A percentile compares a stretch with the other conserved stretches of the same genome.
These are phyloP conservation scores for Helarctos malayanus DNA, from an alignment of 2,797 vertebrate species.

Conservation along the genomic window DNA sequence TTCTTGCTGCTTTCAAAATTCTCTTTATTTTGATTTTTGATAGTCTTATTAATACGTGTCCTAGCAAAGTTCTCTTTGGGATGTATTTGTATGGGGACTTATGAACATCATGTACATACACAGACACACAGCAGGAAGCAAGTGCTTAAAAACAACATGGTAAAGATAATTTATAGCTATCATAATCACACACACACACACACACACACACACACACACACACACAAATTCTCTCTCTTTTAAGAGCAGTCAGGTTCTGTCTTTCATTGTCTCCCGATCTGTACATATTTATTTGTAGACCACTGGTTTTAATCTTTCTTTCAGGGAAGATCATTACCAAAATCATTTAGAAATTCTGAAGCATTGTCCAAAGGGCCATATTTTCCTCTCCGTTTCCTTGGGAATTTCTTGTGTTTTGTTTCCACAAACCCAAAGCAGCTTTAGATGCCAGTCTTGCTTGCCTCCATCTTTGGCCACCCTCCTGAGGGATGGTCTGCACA, in stretches of 20 bases:
- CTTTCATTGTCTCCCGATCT: not conserved
- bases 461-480: not conserved
- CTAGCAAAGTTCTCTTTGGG: not conserved
- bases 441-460: not conserved
- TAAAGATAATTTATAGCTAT: not conserved
- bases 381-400: not conserved
- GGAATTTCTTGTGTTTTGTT: not conserved
- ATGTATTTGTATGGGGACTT: not conserved
- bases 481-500: not conserved
- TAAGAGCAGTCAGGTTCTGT: not conserved
- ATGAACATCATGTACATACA: not conserved
- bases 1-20: not conserved
- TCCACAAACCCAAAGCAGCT: not conserved
- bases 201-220: not conserved
- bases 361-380: not conserved
- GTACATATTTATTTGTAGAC: not conserved
- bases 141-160: not conserved
- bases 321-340: not conserved
- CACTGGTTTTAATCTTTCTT: not conserved
- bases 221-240: not conserved
- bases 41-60: not conserved
- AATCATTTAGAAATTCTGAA: not conserved
- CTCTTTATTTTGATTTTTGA: not conserved
- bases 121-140: not conserved
- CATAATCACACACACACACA: not conserved